Evolutionary conservation across 2,888 invertebrate genomes (phyloP).

Genomic region (Patella ulyssiponensis): DNA sequence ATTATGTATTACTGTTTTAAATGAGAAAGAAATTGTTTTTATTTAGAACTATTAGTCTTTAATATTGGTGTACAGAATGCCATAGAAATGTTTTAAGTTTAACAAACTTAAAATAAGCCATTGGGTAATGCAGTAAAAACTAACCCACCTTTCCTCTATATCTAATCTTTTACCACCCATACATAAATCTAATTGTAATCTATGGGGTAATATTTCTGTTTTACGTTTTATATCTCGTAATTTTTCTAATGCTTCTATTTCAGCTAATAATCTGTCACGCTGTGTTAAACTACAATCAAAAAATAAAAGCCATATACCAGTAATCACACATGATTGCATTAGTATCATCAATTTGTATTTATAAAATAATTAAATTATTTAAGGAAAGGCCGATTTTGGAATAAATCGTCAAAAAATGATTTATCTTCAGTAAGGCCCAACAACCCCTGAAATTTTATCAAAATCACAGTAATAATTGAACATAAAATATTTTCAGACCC

Average conservation of each 20-base stretch:
- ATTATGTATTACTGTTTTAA: neutral
- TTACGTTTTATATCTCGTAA: conserved; percentile 57
- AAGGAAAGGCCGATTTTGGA: no score
- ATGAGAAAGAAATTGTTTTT: conserved; percentile 10
- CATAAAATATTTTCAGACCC: no score
- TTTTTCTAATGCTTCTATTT: conserved; percentile 60
- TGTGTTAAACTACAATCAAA: conserved; percentile 52
- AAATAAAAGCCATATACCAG: no score
- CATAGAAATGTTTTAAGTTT: neutral
- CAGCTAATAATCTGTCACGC: conserved; percentile 59
- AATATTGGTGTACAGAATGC: neutral
- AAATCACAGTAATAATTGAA: no score
- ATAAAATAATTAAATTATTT: no score
- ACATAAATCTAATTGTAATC: conserved; percentile 60
- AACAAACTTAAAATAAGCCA: neutral
- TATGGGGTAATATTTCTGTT: conserved; percentile 58
- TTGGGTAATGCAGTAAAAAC: neutral
- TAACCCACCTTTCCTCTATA: conserved; percentile 57
- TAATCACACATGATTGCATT: no score
- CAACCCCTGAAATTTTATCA: no score
- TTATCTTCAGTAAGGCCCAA: no score
- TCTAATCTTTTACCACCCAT: conserved; percentile 66
- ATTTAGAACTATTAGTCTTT: neutral
- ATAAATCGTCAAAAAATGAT: no score
- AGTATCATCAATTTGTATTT: no score